Conservation (phyloP, 2,888 invertebrate genomes). For the Acrobasis suavella region DNA sequence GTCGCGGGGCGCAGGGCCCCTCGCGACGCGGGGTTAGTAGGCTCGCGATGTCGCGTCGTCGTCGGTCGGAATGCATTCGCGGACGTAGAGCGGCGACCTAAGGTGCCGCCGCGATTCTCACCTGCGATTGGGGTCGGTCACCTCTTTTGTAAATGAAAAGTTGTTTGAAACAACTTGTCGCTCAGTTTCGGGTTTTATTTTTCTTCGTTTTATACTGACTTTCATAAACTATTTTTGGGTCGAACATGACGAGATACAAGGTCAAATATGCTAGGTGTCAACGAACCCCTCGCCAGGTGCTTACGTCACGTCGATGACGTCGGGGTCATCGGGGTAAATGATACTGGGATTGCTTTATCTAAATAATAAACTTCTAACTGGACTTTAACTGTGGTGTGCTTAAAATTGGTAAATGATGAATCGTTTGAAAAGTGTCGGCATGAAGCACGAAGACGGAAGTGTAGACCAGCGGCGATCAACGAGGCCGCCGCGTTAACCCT, state of each 20-base stretch:
- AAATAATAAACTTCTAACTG: slow-evolving; percentile 35
- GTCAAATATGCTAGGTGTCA: slow-evolving; percentile 75
- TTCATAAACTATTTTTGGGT: slow-evolving; percentile 59
- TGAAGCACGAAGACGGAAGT: slow-evolving; percentile 73
- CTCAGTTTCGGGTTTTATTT: slow-evolving; percentile 36
- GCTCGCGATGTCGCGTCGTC: slow-evolving; percentile 80
- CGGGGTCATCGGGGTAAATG: slow-evolving; percentile 53
- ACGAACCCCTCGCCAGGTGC: slow-evolving; percentile 75
- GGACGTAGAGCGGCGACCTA: slow-evolving; percentile 79
- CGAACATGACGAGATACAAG: slow-evolving; percentile 70
- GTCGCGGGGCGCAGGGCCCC: slow-evolving; percentile 78
- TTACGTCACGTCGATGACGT: slow-evolving; percentile 78
- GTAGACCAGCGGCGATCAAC: slow-evolving; percentile 64
- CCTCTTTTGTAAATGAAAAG: slow-evolving; percentile 55
- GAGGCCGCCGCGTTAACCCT: slow-evolving; percentile 80
- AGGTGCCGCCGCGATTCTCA: slow-evolving; percentile 75
- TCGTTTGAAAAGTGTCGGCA: slow-evolving; percentile 56
- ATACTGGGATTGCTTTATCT: slow-evolving; percentile 28
- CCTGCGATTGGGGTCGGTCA: slow-evolving; percentile 69
- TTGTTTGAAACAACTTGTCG: slow-evolving; percentile 34
- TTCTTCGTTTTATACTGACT: slow-evolving; percentile 35
- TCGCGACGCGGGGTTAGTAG: slow-evolving; percentile 80
- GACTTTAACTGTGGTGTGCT: slow-evolving; percentile 38
- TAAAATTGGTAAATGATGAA: slow-evolving; percentile 29
- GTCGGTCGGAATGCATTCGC: slow-evolving; percentile 82